These are phyloP conservation scores for Zaprionus inermis DNA, from an alignment of 1,140 invertebrate genomes.

Conservation along the genomic window DNA sequence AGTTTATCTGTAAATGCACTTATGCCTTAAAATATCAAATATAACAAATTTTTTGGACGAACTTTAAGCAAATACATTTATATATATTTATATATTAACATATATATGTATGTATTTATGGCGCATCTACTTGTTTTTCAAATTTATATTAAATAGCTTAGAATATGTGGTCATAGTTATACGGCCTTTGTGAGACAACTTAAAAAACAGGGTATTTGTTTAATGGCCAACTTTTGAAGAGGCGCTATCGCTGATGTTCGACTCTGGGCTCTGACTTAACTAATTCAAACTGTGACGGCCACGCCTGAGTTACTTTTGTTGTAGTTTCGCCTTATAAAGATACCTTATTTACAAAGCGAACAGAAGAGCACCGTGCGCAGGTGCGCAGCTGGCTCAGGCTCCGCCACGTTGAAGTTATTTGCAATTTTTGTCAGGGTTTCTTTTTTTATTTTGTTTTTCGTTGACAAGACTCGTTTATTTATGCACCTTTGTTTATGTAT, in stretches of 20 bases:
- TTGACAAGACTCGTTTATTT: slow-evolving; percentile 53
- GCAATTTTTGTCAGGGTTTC: slow-evolving; percentile 49
- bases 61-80: too few relatives aligned
- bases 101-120: too few relatives aligned
- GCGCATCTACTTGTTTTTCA: too few relatives aligned
- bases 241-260: slow-evolving; percentile 5
- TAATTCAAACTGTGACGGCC: slow-evolving; percentile 28
- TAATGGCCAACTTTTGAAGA: slow-evolving; percentile 23
- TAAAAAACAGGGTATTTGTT: slow-evolving; percentile 14
- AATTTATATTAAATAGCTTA: too few relatives aligned
- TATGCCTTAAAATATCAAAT: not conserved
- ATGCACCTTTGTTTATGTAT: slow-evolving; percentile 72
- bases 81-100: too few relatives aligned
- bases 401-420: slow-evolving; percentile 16
- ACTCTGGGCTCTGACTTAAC: slow-evolving; percentile 13
- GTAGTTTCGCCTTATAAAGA: slow-evolving; percentile 15
- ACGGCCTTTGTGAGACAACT: not conserved
- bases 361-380: slow-evolving; percentile 13
- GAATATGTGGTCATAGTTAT: too few relatives aligned
- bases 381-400: slow-evolving; percentile 26
- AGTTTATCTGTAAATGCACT: not conserved
- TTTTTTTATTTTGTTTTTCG: slow-evolving; percentile 47
- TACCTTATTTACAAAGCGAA: slow-evolving; percentile 29
- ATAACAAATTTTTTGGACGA: not conserved
- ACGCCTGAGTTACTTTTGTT: not conserved